phyloP scores from a whole-genome alignment of 92 coral and sea anemone genomes.

The Epizoanthus scotinus region DNA sequence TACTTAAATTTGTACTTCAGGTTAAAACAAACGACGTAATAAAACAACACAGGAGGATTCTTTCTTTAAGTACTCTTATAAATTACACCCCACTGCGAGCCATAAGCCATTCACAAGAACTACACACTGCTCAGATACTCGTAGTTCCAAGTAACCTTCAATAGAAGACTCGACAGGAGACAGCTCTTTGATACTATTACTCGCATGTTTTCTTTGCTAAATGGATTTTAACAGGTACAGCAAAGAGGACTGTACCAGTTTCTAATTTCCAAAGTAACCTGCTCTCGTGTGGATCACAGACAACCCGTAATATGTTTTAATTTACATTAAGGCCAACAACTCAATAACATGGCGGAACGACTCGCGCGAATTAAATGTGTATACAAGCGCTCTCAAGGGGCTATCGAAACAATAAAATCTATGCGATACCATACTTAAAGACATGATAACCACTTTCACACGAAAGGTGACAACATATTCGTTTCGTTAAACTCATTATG shows the following conservation, averaged over 20 bases:
- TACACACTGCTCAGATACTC: neutral
- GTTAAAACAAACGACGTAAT: slow-evolving; percentile 36
- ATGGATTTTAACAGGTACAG: slow-evolving; percentile 37
- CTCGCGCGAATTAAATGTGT: slow-evolving; percentile 36
- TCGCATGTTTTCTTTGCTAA: slow-evolving; percentile 12
- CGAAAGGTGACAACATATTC: slow-evolving; percentile 45
- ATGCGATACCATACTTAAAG: slow-evolving; percentile 34
- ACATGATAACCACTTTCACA: slow-evolving; percentile 37
- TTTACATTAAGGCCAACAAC: slow-evolving; percentile 25
- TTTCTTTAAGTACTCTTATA: slow-evolving; percentile 55
- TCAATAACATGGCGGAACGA: slow-evolving; percentile 34
- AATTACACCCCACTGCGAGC: slow-evolving; percentile 72
- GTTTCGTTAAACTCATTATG: slow-evolving; percentile 43
- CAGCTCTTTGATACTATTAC: slow-evolving; percentile 8
- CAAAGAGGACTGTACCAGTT: slow-evolving; percentile 12
- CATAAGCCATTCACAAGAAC: slow-evolving; percentile 27
- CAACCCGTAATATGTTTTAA: slow-evolving; percentile 38
- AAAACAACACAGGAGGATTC: slow-evolving; percentile 39
- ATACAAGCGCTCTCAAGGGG: slow-evolving; percentile 31
- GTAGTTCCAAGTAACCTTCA: slow-evolving; percentile 11
- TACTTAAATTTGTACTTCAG: slow-evolving; percentile 35
- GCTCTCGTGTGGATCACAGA: slow-evolving; percentile 20
- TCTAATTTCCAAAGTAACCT: slow-evolving; percentile 27
- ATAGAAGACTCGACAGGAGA: slow-evolving; percentile 9
- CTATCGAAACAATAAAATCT: slow-evolving; percentile 44